These are phyloP conservation scores for Ectemnius cavifrons DNA, from an alignment of 2,888 invertebrate species.

Conservation along the genomic window DNA sequence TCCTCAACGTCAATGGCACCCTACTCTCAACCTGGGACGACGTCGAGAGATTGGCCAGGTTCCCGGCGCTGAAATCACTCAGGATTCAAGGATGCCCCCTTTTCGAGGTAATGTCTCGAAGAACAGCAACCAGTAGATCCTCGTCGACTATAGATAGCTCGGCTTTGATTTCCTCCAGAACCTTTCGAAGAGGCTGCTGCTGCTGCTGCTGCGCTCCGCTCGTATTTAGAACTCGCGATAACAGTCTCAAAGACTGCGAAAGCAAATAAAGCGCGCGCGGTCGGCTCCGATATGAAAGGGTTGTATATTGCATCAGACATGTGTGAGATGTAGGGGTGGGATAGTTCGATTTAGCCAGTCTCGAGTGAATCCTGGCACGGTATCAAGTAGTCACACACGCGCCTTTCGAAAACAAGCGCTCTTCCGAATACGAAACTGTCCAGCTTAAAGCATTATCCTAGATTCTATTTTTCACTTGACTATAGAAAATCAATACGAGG, in stretches of 20 bases:
- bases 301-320: constrained; percentile 19
- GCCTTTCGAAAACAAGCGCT: constrained; percentile 55
- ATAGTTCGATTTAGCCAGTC: constrained; percentile 17
- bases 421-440: constrained; percentile 9
- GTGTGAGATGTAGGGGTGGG: constrained; percentile 6
- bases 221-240: no score
- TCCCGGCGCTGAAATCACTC: constrained; percentile 90
- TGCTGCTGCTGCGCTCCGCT: no score
- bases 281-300: constrained; percentile 25
- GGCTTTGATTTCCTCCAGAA: no score
- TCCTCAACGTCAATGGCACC: constrained; percentile 92
- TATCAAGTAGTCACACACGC: constrained; percentile 28
- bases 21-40: constrained; percentile 92
- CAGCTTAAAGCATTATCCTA: neutral
- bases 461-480: neutral
- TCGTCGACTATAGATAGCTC: no score
- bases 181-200: no score
- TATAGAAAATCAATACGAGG: neutral
- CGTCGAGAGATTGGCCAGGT: constrained; percentile 90
- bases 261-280: neutral
- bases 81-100: constrained; percentile 87
- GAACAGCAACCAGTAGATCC: no score
- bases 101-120: constrained; percentile 77
- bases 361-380: constrained; percentile 38
- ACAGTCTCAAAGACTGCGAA: neutral